Evolutionary conservation across 2,888 invertebrate genomes (phyloP).

Genomic region (Campoletis raptor): DNA sequence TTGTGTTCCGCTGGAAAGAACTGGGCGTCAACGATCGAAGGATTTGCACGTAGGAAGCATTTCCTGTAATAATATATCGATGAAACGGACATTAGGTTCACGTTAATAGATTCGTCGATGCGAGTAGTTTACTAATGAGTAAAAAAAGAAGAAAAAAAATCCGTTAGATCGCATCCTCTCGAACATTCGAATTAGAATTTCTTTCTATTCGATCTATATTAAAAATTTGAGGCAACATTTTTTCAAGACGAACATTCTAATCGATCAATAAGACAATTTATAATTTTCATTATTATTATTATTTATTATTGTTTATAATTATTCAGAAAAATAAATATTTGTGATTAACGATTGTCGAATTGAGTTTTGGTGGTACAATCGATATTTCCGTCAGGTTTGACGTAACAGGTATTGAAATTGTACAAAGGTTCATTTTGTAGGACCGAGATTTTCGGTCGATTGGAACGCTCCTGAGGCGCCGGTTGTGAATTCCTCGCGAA

Average conservation of each 20-base stretch:
- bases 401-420: constrained; percentile 67
- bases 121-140: constrained; percentile 60
- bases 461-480: constrained; percentile 9
- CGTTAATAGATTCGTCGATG: constrained; percentile 65
- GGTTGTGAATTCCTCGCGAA: constrained; percentile 57
- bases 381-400: constrained; percentile 62
- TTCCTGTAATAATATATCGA: constrained; percentile 65
- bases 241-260: too few relatives aligned
- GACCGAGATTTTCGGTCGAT: constrained; percentile 42
- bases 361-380: constrained; percentile 56
- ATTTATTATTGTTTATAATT: background rate
- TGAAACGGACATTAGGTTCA: constrained; percentile 63
- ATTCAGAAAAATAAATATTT: background rate
- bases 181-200: constrained; percentile 4
- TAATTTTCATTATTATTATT: background rate
- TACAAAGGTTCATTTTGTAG: constrained; percentile 28
- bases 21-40: constrained; percentile 38
- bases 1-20: constrained; percentile 50
- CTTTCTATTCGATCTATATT: constrained; percentile 5
- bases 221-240: too few relatives aligned
- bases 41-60: constrained; percentile 68
- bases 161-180: constrained; percentile 48
- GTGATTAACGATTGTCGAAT: constrained; percentile 34
- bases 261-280: too few relatives aligned
- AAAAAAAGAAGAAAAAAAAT: constrained; percentile 22